phyloP scores from a whole-genome alignment of 2,797 vertebrate genomes.

The Nothura maculosa region DNA sequence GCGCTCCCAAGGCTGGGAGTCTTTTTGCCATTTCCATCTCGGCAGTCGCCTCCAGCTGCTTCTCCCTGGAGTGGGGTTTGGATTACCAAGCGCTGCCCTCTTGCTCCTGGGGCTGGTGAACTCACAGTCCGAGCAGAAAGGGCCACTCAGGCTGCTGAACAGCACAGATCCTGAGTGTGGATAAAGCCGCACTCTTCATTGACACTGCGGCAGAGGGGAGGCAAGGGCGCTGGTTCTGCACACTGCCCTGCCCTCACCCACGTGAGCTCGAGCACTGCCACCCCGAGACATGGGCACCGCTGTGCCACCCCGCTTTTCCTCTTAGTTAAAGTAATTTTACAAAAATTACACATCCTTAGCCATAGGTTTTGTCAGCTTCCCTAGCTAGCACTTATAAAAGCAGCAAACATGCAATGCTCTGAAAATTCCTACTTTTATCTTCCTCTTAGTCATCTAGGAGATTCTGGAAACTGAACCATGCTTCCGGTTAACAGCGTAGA shows the following conservation, averaged over 20 bases:
- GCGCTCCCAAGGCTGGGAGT: background rate
- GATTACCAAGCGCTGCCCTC: background rate
- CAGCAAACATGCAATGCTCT: background rate
- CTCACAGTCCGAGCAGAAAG: background rate
- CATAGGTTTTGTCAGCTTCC: conserved; percentile 1
- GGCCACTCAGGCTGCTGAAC: too few relatives aligned
- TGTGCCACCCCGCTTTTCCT: background rate
- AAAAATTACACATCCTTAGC: background rate
- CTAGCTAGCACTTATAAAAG: background rate
- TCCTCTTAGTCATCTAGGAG: background rate
- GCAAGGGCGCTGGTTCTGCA: background rate
- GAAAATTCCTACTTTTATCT: background rate
- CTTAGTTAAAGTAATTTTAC: background rate
- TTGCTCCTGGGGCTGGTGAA: background rate
- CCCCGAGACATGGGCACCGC: background rate
- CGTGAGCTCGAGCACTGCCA: background rate
- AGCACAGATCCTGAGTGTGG: background rate
- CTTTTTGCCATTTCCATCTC: too few relatives aligned
- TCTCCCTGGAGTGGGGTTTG: background rate
- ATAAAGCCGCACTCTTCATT: background rate
- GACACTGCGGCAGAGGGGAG: background rate
- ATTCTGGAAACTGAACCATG: background rate
- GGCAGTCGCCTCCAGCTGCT: background rate
- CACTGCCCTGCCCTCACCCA: background rate
- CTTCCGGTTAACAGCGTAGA: background rate